A percentile compares a stretch with the other conserved stretches of the same genome.
phyloP scores from a whole-genome alignment of 2,797 vertebrate genomes.

The Peromyscus eremicus region DNA sequence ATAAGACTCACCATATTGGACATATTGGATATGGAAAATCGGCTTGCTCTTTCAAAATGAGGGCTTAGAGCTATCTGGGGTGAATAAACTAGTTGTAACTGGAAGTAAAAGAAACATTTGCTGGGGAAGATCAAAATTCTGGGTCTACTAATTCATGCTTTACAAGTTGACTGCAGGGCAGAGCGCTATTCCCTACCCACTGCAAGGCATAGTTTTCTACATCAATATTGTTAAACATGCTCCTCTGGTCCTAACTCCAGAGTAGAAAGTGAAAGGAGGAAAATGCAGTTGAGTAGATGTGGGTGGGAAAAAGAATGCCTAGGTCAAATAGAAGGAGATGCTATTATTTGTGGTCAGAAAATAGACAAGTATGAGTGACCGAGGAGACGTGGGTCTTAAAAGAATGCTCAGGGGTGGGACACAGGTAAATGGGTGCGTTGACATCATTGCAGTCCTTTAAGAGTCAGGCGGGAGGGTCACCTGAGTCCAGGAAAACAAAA shows the following conservation, averaged over 20 bases:
- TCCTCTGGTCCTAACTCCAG: background rate
- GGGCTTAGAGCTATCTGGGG: background rate
- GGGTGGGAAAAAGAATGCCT: background rate
- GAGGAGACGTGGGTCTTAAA: background rate
- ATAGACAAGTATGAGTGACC: background rate
- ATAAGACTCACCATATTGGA: background rate
- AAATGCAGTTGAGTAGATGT: background rate
- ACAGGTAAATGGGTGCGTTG: background rate
- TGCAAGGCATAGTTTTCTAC: background rate
- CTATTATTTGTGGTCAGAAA: background rate
- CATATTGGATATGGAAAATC: background rate
- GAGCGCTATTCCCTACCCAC: background rate
- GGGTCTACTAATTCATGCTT: background rate
- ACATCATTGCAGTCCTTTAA: background rate
- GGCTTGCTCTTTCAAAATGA: background rate
- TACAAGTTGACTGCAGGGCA: background rate
- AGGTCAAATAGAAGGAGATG: background rate
- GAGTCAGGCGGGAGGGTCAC: background rate
- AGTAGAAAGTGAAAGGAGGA: background rate
- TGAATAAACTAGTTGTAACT: background rate
- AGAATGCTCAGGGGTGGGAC: accelerated
- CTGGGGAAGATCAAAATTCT: background rate
- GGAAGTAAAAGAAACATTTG: background rate
- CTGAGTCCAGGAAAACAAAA: background rate
- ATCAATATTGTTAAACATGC: background rate